Conservation (phyloP, 2,113 vertebrate species). For the Vulpes ferrilata region DNA sequence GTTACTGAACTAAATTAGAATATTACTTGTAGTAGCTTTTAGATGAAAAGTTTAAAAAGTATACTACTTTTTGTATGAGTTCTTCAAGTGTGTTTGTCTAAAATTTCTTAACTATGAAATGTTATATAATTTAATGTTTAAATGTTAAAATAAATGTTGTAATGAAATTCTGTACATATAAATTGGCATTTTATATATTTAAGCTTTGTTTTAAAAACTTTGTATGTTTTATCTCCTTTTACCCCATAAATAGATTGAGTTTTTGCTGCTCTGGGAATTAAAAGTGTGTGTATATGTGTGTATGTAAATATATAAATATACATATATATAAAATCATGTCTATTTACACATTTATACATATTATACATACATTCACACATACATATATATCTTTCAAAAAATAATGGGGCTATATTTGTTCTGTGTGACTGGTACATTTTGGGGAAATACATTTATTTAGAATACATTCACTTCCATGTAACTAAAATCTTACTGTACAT, state of each 20-base stretch:
- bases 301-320: background rate
- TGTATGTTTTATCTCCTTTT: background rate
- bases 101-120: background rate
- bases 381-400: background rate
- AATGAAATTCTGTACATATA: conserved; percentile 1
- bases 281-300: background rate
- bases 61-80: background rate
- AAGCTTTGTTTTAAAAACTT: background rate
- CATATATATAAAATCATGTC: background rate
- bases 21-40: background rate
- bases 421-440: background rate
- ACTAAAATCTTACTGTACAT: background rate
- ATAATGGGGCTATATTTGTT: background rate
- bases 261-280: background rate
- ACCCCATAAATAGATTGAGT: background rate
- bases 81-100: background rate
- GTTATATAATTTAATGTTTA: background rate
- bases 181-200: background rate
- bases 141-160: background rate
- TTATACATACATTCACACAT: background rate
- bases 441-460: background rate
- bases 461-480: background rate
- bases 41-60: background rate
- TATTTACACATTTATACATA: background rate
- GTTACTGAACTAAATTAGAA: background rate